Evolutionary conservation across 2,113 vertebrate species (phyloP).

Genomic region (Bagarius yarrelli): DNA sequence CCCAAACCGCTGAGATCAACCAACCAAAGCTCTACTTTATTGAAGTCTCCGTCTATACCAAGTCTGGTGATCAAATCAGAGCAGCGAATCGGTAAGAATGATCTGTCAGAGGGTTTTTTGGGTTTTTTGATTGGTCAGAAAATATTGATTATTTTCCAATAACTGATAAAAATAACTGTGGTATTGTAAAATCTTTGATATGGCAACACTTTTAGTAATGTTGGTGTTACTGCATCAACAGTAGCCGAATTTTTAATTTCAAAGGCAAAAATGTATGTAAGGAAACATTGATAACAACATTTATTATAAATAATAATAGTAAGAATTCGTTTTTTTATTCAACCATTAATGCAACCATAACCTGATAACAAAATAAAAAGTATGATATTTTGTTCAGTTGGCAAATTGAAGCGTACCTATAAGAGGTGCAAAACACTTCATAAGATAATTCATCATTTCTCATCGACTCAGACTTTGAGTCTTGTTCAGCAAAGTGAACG

Average conservation of each 20-base stretch:
- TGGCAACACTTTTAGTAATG: background rate
- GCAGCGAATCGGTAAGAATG: slow-evolving; percentile 17
- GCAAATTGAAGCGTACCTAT: background rate
- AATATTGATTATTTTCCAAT: background rate
- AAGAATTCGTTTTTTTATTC: too few relatives aligned
- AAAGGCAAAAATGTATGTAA: too few relatives aligned
- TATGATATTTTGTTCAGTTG: background rate
- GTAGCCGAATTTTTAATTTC: too few relatives aligned
- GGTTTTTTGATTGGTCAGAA: background rate
- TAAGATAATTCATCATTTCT: too few relatives aligned
- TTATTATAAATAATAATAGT: too few relatives aligned
- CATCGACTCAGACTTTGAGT: too few relatives aligned
- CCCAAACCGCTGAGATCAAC: slow-evolving; percentile 27
- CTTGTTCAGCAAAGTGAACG: too few relatives aligned
- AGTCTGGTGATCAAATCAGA: background rate
- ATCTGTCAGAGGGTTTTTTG: background rate
- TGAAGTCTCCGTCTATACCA: background rate
- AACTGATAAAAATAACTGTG: background rate
- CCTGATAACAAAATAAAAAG: background rate
- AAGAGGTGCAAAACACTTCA: background rate
- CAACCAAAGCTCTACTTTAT: slow-evolving; percentile 17
- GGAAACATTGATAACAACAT: too few relatives aligned
- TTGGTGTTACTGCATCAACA: too few relatives aligned
- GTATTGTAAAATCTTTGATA: background rate
- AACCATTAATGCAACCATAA: background rate